Conservation (phyloP, 2,888 invertebrate species). For the Alviniconcha strummeri region DNA sequence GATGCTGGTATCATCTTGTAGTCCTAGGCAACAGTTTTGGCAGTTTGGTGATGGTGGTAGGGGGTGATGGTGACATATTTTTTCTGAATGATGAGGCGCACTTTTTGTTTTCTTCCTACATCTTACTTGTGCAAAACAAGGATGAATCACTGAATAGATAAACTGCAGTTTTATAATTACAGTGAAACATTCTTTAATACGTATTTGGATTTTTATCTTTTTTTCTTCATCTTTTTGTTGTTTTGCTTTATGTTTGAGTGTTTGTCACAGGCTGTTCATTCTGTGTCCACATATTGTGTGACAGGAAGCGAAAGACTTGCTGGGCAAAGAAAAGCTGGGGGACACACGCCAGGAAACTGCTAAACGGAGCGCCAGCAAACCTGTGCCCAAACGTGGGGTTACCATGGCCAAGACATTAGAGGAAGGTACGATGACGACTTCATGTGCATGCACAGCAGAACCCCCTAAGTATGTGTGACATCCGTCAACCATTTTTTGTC, state of each 20-base stretch:
- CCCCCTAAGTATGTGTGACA: too few relatives aligned
- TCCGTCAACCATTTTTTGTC: too few relatives aligned
- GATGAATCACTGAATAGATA: too few relatives aligned
- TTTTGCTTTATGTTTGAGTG: not conserved
- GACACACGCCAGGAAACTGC: constrained; percentile 66
- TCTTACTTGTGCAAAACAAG: too few relatives aligned
- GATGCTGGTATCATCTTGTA: too few relatives aligned
- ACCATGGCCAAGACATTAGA: constrained; percentile 66
- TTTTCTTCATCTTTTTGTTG: not conserved
- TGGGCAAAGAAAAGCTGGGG: constrained; percentile 66
- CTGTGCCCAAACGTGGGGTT: constrained; percentile 50
- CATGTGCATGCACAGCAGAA: too few relatives aligned
- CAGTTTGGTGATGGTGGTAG: not conserved
- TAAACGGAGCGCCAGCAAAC: constrained; percentile 47
- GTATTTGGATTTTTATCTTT: not conserved
- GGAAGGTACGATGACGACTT: constrained; percentile 54
- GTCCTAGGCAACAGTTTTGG: too few relatives aligned
- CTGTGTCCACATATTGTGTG: not conserved
- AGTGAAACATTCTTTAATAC: not conserved
- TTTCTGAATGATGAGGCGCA: too few relatives aligned
- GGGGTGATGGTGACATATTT: too few relatives aligned
- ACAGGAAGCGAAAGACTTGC: constrained; percentile 64
- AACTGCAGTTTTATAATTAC: too few relatives aligned
- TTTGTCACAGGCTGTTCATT: not conserved
- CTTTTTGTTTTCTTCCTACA: too few relatives aligned